Base-by-base conservation (phyloP, 2,797 vertebrate species). In the Perodicticus potto region DNA sequence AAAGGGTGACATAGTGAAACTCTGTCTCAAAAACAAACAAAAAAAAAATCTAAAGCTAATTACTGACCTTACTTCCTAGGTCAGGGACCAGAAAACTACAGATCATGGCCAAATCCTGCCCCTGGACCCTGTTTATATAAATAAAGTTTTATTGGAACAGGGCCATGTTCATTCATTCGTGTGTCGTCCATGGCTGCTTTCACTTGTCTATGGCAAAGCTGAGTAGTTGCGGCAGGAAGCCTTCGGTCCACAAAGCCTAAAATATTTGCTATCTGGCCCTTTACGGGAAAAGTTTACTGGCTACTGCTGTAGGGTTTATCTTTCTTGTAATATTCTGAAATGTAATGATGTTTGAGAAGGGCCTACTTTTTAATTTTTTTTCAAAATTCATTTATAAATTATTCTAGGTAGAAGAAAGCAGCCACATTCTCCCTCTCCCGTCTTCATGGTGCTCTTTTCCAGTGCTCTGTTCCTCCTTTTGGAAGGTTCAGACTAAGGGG, bases 291-390 rank as follows among this genome's bases (percentile, higher is more conserved):
- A 4, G 9, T 59, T 80, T 77, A 16, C 34, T 84, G 9, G 49
- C 16, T 4, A 9, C 2, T 89, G 55, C 19, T 86, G 63, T 45
- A 69, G 13, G 7, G 9, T 10, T 22, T 40, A 32, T 77, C 22
- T 74, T 67, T 73, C 43, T 82, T 81, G 78, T 65, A 67, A 77
- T 61, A 84, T 63, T 72, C 63, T 49, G 29, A 95, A 90, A 83
- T 45, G 7, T 77, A 83, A 61, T 72, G 19, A 53, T 70, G 69
- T 88, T 90, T 95, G 45, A 53, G 83, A 73, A 92, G 70, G 69
- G 8, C 5, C 34, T 67, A 13, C 29, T 89, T 25, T 89, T 27
- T 14, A 65, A 19, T 69, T 72, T 92, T 95, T n/a, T 34, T 49
- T 49, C 3, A 16, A 25, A 81, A 82, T 93, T 88, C 25, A 61